Base-by-base conservation (phyloP, 2,888 invertebrate genomes). In the Meganola albula region DNA sequence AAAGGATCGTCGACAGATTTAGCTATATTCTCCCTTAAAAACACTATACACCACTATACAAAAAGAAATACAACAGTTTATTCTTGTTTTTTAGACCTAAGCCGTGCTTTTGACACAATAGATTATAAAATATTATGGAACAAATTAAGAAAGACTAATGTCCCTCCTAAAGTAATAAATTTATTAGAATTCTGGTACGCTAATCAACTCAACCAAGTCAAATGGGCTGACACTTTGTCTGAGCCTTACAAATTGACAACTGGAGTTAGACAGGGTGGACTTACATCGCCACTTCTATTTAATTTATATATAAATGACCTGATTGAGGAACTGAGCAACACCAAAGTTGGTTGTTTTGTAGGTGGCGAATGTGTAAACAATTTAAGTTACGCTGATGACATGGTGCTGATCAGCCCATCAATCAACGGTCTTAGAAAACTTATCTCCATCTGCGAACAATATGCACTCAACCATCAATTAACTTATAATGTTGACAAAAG, bases 21-120 rank as follows among this genome's bases (percentile, higher is more conserved):
- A 10, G 27, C 27, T 12, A 27, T 27, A 2, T 27, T 27, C 5
- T 6, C 27, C 1, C n/a, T 27, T 2, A 27, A 27, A 20, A 27
- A 27, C 8, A 27, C 27, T 4, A 12, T 27, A 3, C 1, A 27
- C 4, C 2, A 20, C 1, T 27, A 27, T 3, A 4, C 10, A 4
- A 1, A 8, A 2, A 26, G 16, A 14, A 26, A 26, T 26, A 26
- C 26, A 10, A 10, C 16, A 10, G 10, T 27, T 5, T 27, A 27
- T 18, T 2, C 27, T 9, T 27, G 27, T 8, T 27, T 9, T 10
- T 10, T 23, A 7, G 23, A 23, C 23, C 11, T 23, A 7, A 10
- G 23, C 10, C 23, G 23, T 5, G 23, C 23, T 10, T 23, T 23
- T 10, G 23, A 23, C 7, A 10, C 23, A 4, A 10, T 23, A 10